Percentiles rank a stretch among this genome's conserved stretches.
These are phyloP conservation scores for Therioaphis trifolii DNA, from an alignment of 2,888 invertebrate species.

Conservation along the genomic window DNA sequence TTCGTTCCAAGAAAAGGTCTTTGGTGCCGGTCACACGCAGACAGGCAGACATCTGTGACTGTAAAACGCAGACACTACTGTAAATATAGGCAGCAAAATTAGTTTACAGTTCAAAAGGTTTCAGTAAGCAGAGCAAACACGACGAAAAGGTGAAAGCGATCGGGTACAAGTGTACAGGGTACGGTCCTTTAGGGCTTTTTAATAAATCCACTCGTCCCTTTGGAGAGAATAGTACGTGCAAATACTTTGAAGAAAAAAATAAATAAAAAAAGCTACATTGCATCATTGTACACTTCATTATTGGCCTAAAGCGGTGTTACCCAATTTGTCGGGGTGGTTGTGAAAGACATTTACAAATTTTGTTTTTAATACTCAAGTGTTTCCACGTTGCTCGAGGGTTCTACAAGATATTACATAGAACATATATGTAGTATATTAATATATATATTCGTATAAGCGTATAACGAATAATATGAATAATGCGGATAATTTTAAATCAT, in stretches of 20 bases:
- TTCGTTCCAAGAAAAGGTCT: neutral
- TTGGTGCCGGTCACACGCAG: neutral
- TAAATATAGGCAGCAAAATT: conserved; percentile 39
- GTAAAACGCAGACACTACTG: neutral
- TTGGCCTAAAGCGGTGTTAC: conserved; percentile 44
- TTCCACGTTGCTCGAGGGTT: conserved; percentile 1
- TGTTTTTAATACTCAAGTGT: conserved; percentile 19
- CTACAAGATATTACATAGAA: neutral
- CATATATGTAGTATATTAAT: too few species aligned
- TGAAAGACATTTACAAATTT: conserved; percentile 42
- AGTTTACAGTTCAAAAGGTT: conserved; percentile 57
- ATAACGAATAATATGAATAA: conserved; percentile 23
- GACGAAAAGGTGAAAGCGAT: conserved; percentile 43
- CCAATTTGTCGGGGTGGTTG: conserved; percentile 7
- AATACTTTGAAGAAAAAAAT: conserved; percentile 10
- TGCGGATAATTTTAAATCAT: neutral
- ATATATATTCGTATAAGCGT: too few species aligned
- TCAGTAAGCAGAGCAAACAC: conserved; percentile 25
- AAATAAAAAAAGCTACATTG: conserved; percentile 5
- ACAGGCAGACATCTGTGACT: neutral
- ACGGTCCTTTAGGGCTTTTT: conserved; percentile 47
- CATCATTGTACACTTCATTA: conserved; percentile 31
- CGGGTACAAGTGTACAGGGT: neutral
- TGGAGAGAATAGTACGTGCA: neutral
- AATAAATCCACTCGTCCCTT: conserved; percentile 49